Evolutionary conservation across 2,113 vertebrate species (phyloP), one percentile per base, ranked within the genome.

Genomic region (Cepphus grylle): DNA sequence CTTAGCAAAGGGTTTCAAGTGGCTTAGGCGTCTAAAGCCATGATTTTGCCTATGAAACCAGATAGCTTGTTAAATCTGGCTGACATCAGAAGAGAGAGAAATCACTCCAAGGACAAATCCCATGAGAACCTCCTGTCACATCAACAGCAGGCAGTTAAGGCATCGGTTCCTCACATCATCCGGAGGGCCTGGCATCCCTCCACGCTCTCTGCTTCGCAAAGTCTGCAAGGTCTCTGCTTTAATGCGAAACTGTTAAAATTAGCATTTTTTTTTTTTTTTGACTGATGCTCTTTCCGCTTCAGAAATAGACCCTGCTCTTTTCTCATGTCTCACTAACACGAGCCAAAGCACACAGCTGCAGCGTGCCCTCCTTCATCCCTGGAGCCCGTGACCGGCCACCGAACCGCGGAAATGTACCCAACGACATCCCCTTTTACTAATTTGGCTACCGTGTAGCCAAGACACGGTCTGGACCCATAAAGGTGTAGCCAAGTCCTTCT

Each of bases 331-430:
- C n/a, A 4, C 43, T 5, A 11, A 26, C 1, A 12, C 12, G 1
- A 63, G 45, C 22, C 36, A 27, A 40, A 76, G 86, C 65, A 42
- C 47, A 6, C 58, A 50, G 40, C 78, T 62, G 9, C 63, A 30
- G 36, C 0, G 4, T 2, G n/a, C 22, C 32, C 49, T 38, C 40
- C 49, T 26, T 3, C 79, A 45, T 7, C 42, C n/a, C 49, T 16
- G 36, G 16, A 85, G 49, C 36, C 61, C 25, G 13, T 0, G 23
- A 12, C 22, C 3, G 16, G 42, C 36, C 38, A 29, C 34, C 9
- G 16, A 17, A 12, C 36, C 25, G 0, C 0, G 0, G 49, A n/a
- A 76, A n/a, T 4, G 20, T 2, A 3, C 4, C 65, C 42, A 38
- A 20, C 30, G 30, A 30, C 32, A 1, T 22, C 9, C 27, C 45